Evolutionary conservation across 2,797 vertebrate genomes (phyloP).

Genomic region (Gouania willdenowi): DNA sequence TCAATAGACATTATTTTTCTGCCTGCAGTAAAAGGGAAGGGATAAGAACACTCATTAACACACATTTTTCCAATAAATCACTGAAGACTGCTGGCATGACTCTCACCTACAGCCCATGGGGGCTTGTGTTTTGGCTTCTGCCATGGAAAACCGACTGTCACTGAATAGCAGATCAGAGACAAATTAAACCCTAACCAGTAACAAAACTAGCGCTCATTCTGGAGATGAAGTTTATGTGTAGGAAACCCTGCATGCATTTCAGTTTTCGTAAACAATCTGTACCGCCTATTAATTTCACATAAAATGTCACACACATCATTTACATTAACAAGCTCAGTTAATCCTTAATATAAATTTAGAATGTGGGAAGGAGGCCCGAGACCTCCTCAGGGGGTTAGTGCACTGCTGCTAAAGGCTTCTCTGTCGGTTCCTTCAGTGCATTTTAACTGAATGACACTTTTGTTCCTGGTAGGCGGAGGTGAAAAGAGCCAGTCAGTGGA

Average conservation of each 20-base stretch:
- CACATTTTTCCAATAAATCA: slow-evolving; percentile 42
- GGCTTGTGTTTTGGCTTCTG: slow-evolving; percentile 44
- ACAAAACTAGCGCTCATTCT: slow-evolving; percentile 52
- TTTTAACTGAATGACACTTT: slow-evolving; percentile 93
- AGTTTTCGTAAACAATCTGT: slow-evolving; percentile 25
- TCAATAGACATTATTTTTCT: slow-evolving; percentile 29
- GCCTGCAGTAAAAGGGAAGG: slow-evolving; percentile 4
- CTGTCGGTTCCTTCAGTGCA: slow-evolving; percentile 84
- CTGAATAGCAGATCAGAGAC: slow-evolving; percentile 55
- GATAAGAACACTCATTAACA: slow-evolving; percentile 2
- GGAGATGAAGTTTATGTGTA: too few relatives aligned
- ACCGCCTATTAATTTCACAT: slow-evolving; percentile 7
- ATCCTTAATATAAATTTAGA: too few relatives aligned
- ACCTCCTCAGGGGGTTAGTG: slow-evolving; percentile 83
- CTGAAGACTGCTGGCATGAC: slow-evolving; percentile 35
- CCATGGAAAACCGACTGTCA: slow-evolving; percentile 52
- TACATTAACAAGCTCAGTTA: too few relatives aligned
- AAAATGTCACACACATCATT: too few relatives aligned
- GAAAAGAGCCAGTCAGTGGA: slow-evolving; percentile 91
- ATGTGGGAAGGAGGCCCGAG: slow-evolving; percentile 57
- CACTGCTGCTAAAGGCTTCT: slow-evolving; percentile 80
- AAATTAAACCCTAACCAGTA: slow-evolving; percentile 34
- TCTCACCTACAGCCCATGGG: slow-evolving; percentile 54
- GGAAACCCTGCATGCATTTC: too few relatives aligned
- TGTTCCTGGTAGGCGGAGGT: slow-evolving; percentile 94